Evolutionary conservation across 2,888 invertebrate genomes (phyloP).

Genomic region (Plusia festucae): DNA sequence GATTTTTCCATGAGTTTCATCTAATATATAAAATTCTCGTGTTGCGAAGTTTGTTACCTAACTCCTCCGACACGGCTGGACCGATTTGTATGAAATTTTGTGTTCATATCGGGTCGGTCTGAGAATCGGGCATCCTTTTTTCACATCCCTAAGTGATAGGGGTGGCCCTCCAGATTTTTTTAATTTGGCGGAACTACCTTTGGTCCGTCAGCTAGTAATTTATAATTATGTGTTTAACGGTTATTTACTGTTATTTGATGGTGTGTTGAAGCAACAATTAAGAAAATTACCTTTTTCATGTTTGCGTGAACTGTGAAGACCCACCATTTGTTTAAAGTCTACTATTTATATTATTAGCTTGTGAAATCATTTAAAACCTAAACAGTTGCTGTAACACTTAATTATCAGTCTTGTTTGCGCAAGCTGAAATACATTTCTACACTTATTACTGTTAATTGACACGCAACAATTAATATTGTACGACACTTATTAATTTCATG

Average conservation of each 20-base stretch:
- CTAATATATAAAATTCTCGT: no score
- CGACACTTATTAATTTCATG: not conserved
- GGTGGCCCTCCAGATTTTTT: no score
- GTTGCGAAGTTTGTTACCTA: no score
- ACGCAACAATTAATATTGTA: conserved; percentile 5
- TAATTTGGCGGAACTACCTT: no score
- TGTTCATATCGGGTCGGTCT: no score
- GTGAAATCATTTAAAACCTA: conserved; percentile 3
- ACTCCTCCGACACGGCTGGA: no score
- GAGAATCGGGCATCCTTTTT: no score
- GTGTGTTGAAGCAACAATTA: conserved; percentile 7
- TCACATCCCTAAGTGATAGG: no score
- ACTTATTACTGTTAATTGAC: not conserved
- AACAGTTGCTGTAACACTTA: no score
- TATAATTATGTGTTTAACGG: conserved; percentile 18
- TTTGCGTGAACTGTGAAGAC: not conserved
- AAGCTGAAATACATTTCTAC: not conserved
- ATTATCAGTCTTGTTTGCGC: conserved; percentile 4
- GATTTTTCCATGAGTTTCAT: conserved; percentile 34
- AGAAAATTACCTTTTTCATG: not conserved
- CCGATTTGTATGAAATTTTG: no score
- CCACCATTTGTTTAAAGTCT: not conserved
- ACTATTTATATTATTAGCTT: not conserved
- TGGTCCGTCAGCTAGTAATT: no score
- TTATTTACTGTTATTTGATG: conserved; percentile 7